These are phyloP conservation scores for Lophura nycthemera DNA, from an alignment of 2,113 vertebrate genomes.

Conservation along the genomic window DNA sequence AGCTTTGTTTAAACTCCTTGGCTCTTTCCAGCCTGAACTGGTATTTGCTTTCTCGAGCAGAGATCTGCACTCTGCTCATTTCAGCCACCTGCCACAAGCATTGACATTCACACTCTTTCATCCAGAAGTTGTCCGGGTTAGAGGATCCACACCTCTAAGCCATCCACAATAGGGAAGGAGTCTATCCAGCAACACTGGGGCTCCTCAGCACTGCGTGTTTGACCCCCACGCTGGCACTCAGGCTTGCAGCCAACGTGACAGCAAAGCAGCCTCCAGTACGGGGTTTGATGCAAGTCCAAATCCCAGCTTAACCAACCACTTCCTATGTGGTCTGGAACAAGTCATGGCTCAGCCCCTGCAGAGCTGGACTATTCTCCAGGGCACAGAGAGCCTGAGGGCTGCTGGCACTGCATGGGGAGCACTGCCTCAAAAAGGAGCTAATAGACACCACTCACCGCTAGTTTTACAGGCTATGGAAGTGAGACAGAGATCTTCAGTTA, in stretches of 20 bases:
- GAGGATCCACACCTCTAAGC: not conserved
- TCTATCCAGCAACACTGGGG: not conserved
- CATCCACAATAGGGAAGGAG: not conserved
- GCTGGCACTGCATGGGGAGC: not conserved
- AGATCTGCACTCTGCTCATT: not conserved
- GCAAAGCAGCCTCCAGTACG: not conserved
- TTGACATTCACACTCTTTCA: rapidly evolving
- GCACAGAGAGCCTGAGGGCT: not conserved
- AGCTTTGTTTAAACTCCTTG: not conserved
- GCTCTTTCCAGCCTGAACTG: not conserved
- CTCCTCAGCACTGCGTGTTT: not conserved
- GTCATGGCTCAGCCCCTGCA: not conserved
- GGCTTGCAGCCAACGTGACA: rapidly evolving
- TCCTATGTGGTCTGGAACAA: not conserved
- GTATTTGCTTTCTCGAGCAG: not conserved
- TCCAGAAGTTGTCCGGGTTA: not conserved
- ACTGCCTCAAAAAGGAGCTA: not conserved
- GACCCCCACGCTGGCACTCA: not conserved
- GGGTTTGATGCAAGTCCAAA: not conserved
- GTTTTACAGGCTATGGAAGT: not conserved
- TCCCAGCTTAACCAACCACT: not conserved
- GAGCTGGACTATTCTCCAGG: not conserved
- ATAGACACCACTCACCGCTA: rapidly evolving
- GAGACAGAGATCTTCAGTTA: not conserved
- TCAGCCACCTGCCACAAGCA: not conserved